phyloP scores from a whole-genome alignment of 1,140 invertebrate species.

The Drosophila albomicans region DNA sequence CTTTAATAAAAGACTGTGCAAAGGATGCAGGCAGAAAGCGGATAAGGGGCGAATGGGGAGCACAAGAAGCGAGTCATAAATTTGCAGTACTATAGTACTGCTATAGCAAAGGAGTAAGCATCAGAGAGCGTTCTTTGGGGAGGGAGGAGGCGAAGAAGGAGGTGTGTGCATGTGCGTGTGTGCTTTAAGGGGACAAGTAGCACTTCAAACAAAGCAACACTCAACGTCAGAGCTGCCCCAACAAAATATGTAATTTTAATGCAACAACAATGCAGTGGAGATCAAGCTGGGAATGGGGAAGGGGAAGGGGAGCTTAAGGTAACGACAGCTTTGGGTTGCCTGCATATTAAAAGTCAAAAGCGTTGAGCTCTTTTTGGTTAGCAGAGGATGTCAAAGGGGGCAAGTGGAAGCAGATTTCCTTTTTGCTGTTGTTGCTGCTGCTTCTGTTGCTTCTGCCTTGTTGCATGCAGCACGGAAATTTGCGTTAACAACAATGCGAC shows the following conservation, averaged over 20 bases:
- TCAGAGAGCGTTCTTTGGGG: too few species aligned
- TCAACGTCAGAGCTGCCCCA: conserved; percentile 63
- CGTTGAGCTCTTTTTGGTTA: conserved; percentile 56
- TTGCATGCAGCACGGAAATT: conserved; percentile 73
- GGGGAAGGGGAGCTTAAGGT: conserved; percentile 38
- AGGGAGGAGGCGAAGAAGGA: background rate
- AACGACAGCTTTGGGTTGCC: conserved; percentile 56
- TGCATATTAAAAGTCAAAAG: conserved; percentile 82
- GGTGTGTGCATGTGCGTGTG: conserved; percentile 17
- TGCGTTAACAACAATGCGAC: conserved; percentile 74
- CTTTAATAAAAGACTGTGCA: conserved; percentile 70
- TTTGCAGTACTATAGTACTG: conserved; percentile 64
- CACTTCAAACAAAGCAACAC: conserved; percentile 82
- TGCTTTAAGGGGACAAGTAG: conserved; percentile 53
- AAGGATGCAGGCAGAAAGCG: conserved; percentile 10
- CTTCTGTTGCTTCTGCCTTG: conserved; percentile 44
- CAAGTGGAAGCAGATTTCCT: conserved; percentile 26
- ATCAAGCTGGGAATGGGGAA: background rate
- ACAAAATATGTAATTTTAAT: conserved; percentile 78
- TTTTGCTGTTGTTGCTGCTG: conserved; percentile 33
- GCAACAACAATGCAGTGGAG: conserved; percentile 48
- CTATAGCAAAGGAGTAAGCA: conserved; percentile 25
- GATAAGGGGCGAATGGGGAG: background rate
- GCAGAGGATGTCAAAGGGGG: background rate
- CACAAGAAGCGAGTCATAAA: conserved; percentile 52